Percentiles rank a stretch among this genome's conserved stretches.
These are phyloP conservation scores for Sceloporus undulatus DNA, from an alignment of 2,113 vertebrate species.

Conservation along the genomic window DNA sequence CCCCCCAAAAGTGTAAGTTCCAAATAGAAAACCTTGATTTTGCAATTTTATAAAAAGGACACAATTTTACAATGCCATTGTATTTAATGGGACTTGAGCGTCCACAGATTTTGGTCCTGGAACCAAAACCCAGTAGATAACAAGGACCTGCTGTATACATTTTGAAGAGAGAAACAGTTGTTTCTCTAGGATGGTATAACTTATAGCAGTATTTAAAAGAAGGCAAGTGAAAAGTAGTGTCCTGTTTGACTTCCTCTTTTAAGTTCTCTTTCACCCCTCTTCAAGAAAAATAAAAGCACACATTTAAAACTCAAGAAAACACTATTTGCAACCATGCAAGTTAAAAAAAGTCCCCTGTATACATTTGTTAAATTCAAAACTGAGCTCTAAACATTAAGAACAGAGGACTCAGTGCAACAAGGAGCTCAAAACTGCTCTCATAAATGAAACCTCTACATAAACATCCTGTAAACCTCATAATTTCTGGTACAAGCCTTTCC, in stretches of 20 bases:
- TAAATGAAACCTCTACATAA: background rate
- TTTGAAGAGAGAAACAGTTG: background rate
- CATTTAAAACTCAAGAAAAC: background rate
- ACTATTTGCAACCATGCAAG: background rate
- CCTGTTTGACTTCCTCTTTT: constrained; percentile 74
- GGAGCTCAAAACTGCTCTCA: too few relatives aligned
- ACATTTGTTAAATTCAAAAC: background rate
- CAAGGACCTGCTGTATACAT: too few relatives aligned
- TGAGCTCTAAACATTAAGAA: fast-evolving
- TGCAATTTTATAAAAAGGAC: too few relatives aligned
- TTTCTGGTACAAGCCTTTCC: background rate
- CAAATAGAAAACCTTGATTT: too few relatives aligned
- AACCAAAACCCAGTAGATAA: too few relatives aligned
- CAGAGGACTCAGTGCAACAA: background rate
- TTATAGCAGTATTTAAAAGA: constrained; percentile 36
- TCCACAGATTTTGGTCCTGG: too few relatives aligned
- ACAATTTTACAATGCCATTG: too few relatives aligned
- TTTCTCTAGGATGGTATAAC: constrained; percentile 11
- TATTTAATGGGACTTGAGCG: too few relatives aligned
- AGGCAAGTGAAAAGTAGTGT: constrained; percentile 65
- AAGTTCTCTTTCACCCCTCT: background rate
- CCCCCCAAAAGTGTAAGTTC: too few relatives aligned
- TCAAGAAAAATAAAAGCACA: background rate
- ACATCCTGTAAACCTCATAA: background rate
- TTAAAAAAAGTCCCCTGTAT: background rate